Base-by-base conservation (phyloP, 2,888 invertebrate species). In the Gandaritis pyraliata region DNA sequence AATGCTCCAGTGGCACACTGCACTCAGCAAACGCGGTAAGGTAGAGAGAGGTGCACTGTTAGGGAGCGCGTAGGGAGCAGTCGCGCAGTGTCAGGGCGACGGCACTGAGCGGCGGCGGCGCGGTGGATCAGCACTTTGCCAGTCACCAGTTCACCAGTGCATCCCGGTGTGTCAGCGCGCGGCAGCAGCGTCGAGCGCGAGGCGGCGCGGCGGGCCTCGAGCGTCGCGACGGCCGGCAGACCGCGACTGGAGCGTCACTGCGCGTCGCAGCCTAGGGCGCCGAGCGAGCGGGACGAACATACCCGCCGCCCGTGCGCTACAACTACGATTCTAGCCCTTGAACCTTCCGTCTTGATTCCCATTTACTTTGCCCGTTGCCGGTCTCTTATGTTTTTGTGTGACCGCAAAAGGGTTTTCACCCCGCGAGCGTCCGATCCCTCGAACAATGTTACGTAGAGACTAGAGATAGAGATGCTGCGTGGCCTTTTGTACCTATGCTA, bases 221-320 rank as follows among this genome's bases (percentile, higher is more conserved):
- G 87, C 90, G 89, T 90, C 91, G 91, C 91, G 88, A 87, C 90
- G 90, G 90, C 90, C 90, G 91, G 87, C 90, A 83, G 86, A 91
- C 90, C 90, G 90, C 91, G 92, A 92, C 91, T 92, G 91, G 88
- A 86, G 87, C 89, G 87, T 81, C 85, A 83, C 82, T 83, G 87
- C 86, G 87, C 90, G 87, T 82, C 86, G 87, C 89, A 86, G 85
- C 86, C 88, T 87, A 85, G 86, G 84, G 87, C 88, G 85, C 79
- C 84, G 90, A 78, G 87, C 79, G 92, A 90, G 89, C 88, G 83
- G 86, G 90, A 91, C 90, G 82, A 83, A 83, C 77, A 87, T 87
- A 90, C 81, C 69, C 78, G 70, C 71, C 77, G 75, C 70, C 77
- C 73, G 75, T 75, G 78, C 82, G 74, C 82, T 75, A 78, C 71